These are phyloP conservation scores for Drosophila bunnanda DNA, from an alignment of 2,888 invertebrate genomes.

Conservation along the genomic window DNA sequence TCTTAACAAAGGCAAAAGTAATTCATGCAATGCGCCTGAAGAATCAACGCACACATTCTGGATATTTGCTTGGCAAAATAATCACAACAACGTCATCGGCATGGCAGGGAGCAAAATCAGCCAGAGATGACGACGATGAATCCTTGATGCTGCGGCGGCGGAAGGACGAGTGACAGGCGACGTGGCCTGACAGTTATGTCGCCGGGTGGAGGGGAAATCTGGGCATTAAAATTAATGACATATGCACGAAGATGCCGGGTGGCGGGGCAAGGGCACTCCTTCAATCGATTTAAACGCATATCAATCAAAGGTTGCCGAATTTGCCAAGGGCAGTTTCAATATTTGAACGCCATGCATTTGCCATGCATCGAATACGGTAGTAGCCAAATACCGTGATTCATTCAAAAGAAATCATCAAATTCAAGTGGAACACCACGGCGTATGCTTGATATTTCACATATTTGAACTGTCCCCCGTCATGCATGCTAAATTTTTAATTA, in stretches of 20 bases:
- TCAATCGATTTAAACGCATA: slow-evolving; percentile 57
- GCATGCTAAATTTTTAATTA: slow-evolving; percentile 45
- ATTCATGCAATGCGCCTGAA: slow-evolving; percentile 69
- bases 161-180: slow-evolving; percentile 46
- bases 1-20: slow-evolving; percentile 73
- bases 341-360: slow-evolving; percentile 32
- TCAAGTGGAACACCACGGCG: slow-evolving; percentile 25
- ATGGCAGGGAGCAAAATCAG: slow-evolving; percentile 27
- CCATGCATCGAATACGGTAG: background rate
- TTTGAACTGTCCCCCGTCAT: slow-evolving; percentile 9
- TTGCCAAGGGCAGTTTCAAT: slow-evolving; percentile 27
- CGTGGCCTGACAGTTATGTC: slow-evolving; percentile 37
- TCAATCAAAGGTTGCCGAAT: slow-evolving; percentile 61
- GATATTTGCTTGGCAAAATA: slow-evolving; percentile 54
- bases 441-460: slow-evolving; percentile 39
- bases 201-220: background rate
- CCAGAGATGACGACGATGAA: slow-evolving; percentile 27
- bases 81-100: slow-evolving; percentile 37
- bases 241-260: slow-evolving; percentile 18
- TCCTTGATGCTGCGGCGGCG: slow-evolving; percentile 13
- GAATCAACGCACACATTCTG: slow-evolving; percentile 62
- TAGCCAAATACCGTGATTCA: slow-evolving; percentile 6
- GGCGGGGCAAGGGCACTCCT: background rate
- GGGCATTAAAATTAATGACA: slow-evolving; percentile 66
- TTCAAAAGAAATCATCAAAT: slow-evolving; percentile 17